Evolutionary conservation across 2,113 vertebrate species (phyloP), one percentile per base, ranked within the genome.

Genomic region (Zootoca vivipara): DNA sequence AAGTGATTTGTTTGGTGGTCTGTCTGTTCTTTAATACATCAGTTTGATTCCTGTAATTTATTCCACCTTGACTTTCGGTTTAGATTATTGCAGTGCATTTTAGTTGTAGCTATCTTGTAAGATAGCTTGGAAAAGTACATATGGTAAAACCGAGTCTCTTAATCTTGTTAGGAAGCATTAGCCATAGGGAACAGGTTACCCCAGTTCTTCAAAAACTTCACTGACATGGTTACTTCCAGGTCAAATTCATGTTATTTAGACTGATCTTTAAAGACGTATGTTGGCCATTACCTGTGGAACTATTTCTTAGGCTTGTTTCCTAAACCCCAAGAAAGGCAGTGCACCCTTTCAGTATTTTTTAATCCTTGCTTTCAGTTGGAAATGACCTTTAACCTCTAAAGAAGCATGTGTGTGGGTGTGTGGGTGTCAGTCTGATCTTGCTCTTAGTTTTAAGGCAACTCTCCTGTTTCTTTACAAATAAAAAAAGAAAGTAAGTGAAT

Each of bases 181-280:
- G 75, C 82, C 77, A 42, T 30, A 72, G 82, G 46, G 74, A 89
- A 78, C 33, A 58, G 65, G 82, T 89, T 89, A 89, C 7, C 79
- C 35, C n/a, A 75, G 42, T 79, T 85, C 82, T 89, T 62, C 18
- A 15, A 79, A 82, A 85, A 89, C 65, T 33, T 83, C 28, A 7
- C 74, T 89, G 64, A 79, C 82, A 69, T 58, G 78, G 67, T 70
- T 85, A 89, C 35, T 89, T 89, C 33, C 78, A 79, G 81, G 75
- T 85, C 64, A 83, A 79, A 85, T 89, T 85, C 74, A 72, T 70
- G 64, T 84, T 84, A 26, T 83, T 89, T 79, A 64, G 40, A 64
- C 46, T 89, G 82, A 84, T 89, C 67, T 78, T 24, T 46, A 72
- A 85, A 72, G 75, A 84, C 24, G n/a, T 77, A 67, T 69, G n/a